A percentile compares a stretch with the other conserved stretches of the same genome.
Evolutionary conservation across 2,888 invertebrate genomes (phyloP).

Genomic region (Labia minor): DNA sequence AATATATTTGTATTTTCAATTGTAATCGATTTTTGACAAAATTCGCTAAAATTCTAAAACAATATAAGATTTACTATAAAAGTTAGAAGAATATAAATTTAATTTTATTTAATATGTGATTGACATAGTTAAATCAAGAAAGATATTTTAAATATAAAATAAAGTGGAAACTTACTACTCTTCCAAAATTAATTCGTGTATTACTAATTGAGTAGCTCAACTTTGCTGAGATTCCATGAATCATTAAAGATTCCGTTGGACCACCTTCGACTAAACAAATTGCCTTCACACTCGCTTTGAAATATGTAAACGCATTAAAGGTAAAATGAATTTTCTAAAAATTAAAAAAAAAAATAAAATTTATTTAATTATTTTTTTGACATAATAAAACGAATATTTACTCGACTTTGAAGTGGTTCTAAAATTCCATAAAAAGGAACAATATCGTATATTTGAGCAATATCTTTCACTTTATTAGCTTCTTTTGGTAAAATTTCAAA

Average conservation of each 20-base stretch:
- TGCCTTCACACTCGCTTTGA: constrained; percentile 38
- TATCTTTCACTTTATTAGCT: neutral
- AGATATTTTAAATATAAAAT: no score
- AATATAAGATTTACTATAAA: constrained; percentile 15
- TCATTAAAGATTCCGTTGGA: constrained; percentile 40
- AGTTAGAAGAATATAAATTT: neutral
- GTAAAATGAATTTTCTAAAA: neutral
- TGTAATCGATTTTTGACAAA: constrained; percentile 30
- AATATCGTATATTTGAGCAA: constrained; percentile 36
- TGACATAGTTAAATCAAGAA: no score
- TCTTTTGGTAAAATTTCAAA: neutral
- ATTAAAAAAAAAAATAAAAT: neutral
- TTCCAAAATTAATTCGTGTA: constrained; percentile 35
- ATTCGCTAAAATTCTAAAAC: constrained; percentile 35
- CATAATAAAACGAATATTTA: constrained; percentile 22
- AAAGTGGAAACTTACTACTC: constrained; percentile 38
- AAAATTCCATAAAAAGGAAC: constrained; percentile 42
- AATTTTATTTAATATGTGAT: no score
- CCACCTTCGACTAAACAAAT: constrained; percentile 48
- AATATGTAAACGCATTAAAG: constrained; percentile 20
- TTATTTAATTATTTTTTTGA: no score
- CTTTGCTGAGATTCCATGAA: constrained; percentile 44
- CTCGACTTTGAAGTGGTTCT: constrained; percentile 42
- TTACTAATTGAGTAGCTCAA: constrained; percentile 42
- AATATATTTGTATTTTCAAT: constrained; percentile 42